A percentile compares a stretch with the other conserved stretches of the same genome.
phyloP scores from a whole-genome alignment of 2,888 invertebrate genomes.

The Agriotes lineatus region DNA sequence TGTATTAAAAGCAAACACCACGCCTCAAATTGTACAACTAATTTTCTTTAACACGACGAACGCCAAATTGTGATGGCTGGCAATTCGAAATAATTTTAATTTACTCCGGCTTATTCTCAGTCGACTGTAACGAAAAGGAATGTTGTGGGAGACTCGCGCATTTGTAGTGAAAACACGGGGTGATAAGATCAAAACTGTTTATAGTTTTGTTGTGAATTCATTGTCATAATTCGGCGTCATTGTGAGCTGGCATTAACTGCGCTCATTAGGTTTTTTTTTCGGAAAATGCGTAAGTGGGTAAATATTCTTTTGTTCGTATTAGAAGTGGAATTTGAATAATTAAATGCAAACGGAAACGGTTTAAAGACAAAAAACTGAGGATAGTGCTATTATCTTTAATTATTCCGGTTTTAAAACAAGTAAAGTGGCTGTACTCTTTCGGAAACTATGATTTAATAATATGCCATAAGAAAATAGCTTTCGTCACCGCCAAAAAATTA shows the following conservation, averaged over 20 bases:
- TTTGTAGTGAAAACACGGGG: not conserved
- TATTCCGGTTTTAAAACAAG: too few relatives aligned
- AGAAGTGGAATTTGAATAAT: not conserved
- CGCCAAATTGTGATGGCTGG: not conserved
- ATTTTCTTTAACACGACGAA: not conserved
- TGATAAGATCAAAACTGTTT: constrained; percentile 7
- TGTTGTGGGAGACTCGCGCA: not conserved
- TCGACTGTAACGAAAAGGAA: not conserved
- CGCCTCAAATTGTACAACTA: not conserved
- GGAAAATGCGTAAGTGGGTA: not conserved
- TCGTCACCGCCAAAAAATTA: too few relatives aligned
- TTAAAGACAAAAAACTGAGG: too few relatives aligned
- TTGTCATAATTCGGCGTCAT: constrained; percentile 11
- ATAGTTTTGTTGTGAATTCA: not conserved
- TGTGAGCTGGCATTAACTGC: too few relatives aligned
- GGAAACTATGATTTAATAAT: too few relatives aligned
- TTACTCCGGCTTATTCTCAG: not conserved
- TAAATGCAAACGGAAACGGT: too few relatives aligned
- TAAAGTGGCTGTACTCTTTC: too few relatives aligned
- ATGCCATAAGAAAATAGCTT: too few relatives aligned
- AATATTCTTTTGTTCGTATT: not conserved
- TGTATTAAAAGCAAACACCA: not conserved
- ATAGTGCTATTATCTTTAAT: too few relatives aligned
- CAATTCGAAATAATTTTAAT: not conserved
- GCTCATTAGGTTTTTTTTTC: not conserved